Conservation (phyloP, 2,888 invertebrate genomes). For the Tipula lateralis region DNA sequence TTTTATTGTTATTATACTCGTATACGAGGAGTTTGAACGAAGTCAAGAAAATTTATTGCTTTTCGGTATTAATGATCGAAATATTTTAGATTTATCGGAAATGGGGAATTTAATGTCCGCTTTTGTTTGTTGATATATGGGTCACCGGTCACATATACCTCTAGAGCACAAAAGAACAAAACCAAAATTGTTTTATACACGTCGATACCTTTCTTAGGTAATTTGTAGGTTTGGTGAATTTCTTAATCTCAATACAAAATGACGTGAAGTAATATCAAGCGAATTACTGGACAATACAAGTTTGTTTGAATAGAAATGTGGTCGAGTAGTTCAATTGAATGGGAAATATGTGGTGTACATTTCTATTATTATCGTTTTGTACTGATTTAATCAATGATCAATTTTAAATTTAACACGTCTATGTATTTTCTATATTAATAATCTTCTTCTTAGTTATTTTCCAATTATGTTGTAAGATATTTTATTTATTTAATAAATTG, state of each 20-base stretch:
- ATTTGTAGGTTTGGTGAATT: background rate
- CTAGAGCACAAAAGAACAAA: background rate
- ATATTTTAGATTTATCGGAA: background rate
- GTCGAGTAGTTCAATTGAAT: background rate
- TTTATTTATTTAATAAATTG: too few species aligned
- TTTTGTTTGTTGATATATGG: background rate
- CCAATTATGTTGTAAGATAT: background rate
- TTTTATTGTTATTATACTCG: background rate
- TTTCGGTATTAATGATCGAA: background rate
- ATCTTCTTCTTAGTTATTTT: background rate
- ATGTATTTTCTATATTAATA: background rate
- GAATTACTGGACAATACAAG: background rate
- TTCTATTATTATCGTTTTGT: too few species aligned
- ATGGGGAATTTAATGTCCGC: background rate
- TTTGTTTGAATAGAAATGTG: background rate
- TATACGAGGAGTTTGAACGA: background rate
- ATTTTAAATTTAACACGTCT: background rate
- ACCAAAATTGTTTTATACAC: background rate
- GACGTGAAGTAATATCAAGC: background rate
- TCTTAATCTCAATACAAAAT: background rate
- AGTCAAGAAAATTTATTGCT: background rate
- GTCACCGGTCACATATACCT: background rate
- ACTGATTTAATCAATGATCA: background rate
- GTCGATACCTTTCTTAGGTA: background rate
- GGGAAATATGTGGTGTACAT: background rate